Evolutionary conservation across 2,888 invertebrate species (phyloP), one percentile per base, ranked within the genome.

Genomic region (Nomada ruficornis): DNA sequence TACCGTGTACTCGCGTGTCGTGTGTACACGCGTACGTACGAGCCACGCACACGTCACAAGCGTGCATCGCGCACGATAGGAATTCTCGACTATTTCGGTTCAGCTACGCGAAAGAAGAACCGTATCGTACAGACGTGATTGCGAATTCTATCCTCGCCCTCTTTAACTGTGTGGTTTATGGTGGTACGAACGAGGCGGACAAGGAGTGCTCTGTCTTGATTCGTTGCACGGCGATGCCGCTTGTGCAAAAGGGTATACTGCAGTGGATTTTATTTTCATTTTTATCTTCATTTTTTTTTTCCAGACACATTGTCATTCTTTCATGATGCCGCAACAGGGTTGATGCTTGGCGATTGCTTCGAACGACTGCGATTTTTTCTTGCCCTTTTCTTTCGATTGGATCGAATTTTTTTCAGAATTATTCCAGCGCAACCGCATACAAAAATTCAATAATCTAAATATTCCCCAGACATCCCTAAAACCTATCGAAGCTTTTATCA

Each of bases 1-100:
- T 77, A 82, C 59, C 55, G 74, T 70, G 54, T 75, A 80, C 78
- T 85, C 80, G 85, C 81, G 77, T 81, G 84, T 7, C 82, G 70
- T 0, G 29, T 29, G 29, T 29, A 80, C 77, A 71, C 87, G 78
- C 87, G 87, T 84, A 69, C 54, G 70, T 23, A 15, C 65, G 78
- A 72, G 77, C 64, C 71, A 80, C 67, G 86, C 78, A 54, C 71
- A 54, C 81, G 76, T 81, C 69, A 77, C 73, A 80, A 81, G 79
- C 81, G 75, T 63, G 62, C 82, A 72, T 65, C 65, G 77, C 54
- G 75, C 69, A 84, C 55, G 70, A 76, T 47, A 68, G 71, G 64
- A 70, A 63, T 72, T 54, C 71, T 60, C 52, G 75, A 70, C 75
- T 70, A 80, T 77, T 80, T 77, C 52, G 57, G 52, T 68, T 62